phyloP scores from a whole-genome alignment of 2,113 vertebrate species.

The Bos javanicus region DNA sequence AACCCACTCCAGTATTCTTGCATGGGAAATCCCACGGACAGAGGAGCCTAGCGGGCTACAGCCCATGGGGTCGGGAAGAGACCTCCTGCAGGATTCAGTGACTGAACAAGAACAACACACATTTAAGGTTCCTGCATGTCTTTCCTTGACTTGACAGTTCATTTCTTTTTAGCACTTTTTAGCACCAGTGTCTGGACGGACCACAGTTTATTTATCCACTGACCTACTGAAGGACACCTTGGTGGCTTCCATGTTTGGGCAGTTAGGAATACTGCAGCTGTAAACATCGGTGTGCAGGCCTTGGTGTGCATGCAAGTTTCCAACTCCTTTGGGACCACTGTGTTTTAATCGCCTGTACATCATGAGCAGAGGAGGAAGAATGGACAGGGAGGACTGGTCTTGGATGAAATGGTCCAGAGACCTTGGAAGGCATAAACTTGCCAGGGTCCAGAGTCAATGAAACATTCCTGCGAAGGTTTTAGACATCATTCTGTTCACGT shows the following conservation, averaged over 20 bases:
- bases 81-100: neutral
- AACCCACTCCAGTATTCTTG: neutral
- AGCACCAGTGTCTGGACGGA: neutral
- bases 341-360: neutral
- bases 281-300: neutral
- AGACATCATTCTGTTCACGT: neutral
- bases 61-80: fast-evolving
- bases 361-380: neutral
- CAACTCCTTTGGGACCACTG: neutral
- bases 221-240: neutral
- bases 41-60: neutral
- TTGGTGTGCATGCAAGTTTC: neutral
- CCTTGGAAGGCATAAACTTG: neutral
- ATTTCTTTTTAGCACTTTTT: neutral
- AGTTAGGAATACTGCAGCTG: neutral
- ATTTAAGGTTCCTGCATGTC: neutral
- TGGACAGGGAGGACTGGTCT: too few relatives aligned
- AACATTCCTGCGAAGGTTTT: neutral
- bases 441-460: neutral
- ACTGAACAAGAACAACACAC: neutral
- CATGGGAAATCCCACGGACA: fast-evolving
- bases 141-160: neutral
- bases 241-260: neutral
- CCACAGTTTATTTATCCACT: neutral
- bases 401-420: neutral